These are phyloP conservation scores for Falco biarmicus DNA, from an alignment of 2,797 vertebrate species.

Conservation along the genomic window DNA sequence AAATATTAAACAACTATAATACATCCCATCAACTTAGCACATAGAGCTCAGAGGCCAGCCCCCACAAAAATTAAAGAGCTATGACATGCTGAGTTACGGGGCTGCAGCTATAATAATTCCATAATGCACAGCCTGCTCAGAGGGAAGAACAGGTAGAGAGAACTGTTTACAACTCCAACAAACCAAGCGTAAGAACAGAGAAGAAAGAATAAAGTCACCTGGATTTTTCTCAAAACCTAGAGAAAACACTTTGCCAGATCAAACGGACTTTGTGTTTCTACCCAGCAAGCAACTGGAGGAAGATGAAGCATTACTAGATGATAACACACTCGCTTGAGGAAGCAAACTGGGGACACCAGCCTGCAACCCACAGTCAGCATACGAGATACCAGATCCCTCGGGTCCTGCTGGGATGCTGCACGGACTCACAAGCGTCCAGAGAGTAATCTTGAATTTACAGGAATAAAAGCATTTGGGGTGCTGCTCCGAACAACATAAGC, in stretches of 20 bases:
- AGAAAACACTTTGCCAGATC: neutral
- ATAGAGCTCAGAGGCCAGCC: neutral
- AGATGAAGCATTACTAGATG: neutral
- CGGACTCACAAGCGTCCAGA: neutral
- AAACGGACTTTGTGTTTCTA: neutral
- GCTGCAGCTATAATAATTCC: neutral
- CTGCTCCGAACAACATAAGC: neutral
- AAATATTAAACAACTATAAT: constrained; percentile 1
- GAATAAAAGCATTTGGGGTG: neutral
- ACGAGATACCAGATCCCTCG: neutral
- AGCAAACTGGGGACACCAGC: neutral
- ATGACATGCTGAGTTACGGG: neutral
- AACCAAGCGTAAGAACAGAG: neutral
- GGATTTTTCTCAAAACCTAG: neutral
- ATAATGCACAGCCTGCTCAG: neutral
- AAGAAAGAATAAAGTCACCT: neutral
- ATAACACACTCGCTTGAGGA: neutral
- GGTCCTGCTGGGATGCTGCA: neutral
- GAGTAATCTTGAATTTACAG: neutral
- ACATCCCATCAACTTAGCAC: neutral
- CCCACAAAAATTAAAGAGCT: neutral
- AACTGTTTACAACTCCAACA: neutral
- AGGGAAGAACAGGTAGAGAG: neutral
- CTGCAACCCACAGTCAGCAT: neutral
- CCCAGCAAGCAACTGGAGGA: neutral